Evolutionary conservation across 2,113 vertebrate species (phyloP).

Genomic region (Fregata magnificens): DNA sequence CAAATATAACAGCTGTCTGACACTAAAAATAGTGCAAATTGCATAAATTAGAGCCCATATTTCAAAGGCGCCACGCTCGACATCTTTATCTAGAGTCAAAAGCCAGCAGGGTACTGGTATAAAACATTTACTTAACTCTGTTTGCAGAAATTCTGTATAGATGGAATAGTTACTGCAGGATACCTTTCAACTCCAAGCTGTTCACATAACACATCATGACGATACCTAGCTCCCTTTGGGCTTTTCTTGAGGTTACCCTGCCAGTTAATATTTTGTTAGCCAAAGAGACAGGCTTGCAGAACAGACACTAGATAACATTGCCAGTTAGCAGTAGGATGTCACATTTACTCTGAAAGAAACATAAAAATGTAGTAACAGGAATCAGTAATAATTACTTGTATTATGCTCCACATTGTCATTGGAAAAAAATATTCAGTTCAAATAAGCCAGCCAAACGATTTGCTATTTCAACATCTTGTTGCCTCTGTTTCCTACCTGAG

Average conservation of each 20-base stretch:
- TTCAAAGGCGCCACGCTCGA: slow-evolving; percentile 48
- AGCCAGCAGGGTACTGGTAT: slow-evolving; percentile 69
- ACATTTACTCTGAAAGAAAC: slow-evolving; percentile 54
- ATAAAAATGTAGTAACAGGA: slow-evolving; percentile 8
- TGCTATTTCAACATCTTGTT: slow-evolving; percentile 36
- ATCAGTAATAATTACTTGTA: slow-evolving; percentile 55
- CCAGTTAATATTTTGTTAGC: slow-evolving; percentile 68
- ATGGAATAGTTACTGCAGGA: slow-evolving; percentile 72
- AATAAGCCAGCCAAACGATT: background rate
- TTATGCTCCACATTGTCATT: slow-evolving; percentile 16
- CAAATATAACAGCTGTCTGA: slow-evolving; percentile 53
- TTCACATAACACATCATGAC: slow-evolving; percentile 61
- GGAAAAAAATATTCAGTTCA: slow-evolving; percentile 3
- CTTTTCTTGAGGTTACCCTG: slow-evolving; percentile 68
- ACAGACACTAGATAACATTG: slow-evolving; percentile 53
- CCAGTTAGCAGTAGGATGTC: slow-evolving; percentile 57
- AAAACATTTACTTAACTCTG: slow-evolving; percentile 68
- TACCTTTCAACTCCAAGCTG: slow-evolving; percentile 75
- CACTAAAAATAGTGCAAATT: slow-evolving; percentile 64
- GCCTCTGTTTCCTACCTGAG: background rate
- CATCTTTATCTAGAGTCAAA: slow-evolving; percentile 68
- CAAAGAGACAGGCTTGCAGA: slow-evolving; percentile 58
- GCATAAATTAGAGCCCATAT: slow-evolving; percentile 61
- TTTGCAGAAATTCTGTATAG: slow-evolving; percentile 69
- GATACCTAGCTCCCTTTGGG: slow-evolving; percentile 63